These are phyloP conservation scores for Scytalopus superciliaris DNA, from an alignment of 2,113 vertebrate species.

Conservation along the genomic window DNA sequence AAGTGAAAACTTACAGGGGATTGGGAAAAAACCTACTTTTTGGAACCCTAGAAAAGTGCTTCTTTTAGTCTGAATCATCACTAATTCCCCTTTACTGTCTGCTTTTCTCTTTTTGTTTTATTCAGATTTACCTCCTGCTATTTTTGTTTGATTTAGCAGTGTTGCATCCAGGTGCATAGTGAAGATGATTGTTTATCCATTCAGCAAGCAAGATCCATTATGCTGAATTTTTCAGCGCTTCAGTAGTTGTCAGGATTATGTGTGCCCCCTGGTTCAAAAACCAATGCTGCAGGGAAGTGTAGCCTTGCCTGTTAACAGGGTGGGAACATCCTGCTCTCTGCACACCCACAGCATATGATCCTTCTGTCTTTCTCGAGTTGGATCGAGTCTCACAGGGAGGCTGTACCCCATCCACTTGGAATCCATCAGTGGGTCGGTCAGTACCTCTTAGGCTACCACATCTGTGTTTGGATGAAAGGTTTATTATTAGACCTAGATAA, in stretches of 20 bases:
- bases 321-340: slow-evolving; percentile 25
- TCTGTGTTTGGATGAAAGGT: slow-evolving; percentile 1
- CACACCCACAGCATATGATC: background rate
- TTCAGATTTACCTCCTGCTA: background rate
- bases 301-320: background rate
- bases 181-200: background rate
- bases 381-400: background rate
- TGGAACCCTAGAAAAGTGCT: background rate
- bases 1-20: background rate
- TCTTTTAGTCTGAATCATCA: background rate
- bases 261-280: background rate
- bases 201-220: background rate
- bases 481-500: slow-evolving; percentile 17
- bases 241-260: background rate
- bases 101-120: background rate
- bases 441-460: background rate
- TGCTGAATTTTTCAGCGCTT: background rate
- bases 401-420: background rate
- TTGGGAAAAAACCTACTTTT: background rate
- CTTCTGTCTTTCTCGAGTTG: slow-evolving; percentile 13
- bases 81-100: background rate
- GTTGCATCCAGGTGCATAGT: background rate
- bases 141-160: background rate
- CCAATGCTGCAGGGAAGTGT: background rate
- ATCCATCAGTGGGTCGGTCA: background rate